Conservation (phyloP, 2,888 invertebrate genomes). For the Chrysolina haemoptera region DNA sequence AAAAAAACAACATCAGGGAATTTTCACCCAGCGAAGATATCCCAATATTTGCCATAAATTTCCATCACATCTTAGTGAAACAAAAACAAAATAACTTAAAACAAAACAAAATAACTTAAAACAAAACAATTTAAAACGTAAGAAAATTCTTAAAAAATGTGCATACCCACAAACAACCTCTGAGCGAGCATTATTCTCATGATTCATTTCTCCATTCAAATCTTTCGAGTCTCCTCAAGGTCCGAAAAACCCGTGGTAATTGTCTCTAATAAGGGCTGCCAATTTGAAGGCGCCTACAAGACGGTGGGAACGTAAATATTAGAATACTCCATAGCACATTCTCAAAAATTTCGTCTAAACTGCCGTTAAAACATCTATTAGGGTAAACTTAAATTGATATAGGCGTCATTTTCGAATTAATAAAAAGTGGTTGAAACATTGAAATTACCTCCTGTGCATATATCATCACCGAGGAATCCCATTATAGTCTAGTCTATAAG, state of each 20-base stretch:
- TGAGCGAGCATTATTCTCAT: not conserved
- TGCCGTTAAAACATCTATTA: conserved; percentile 27
- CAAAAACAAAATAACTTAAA: too few relatives aligned
- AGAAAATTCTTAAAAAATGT: too few relatives aligned
- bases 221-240: not conserved
- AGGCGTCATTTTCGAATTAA: conserved; percentile 46
- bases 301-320: conserved; percentile 59
- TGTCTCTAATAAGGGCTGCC: conserved; percentile 53
- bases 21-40: too few relatives aligned
- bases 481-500: too few relatives aligned
- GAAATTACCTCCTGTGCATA: conserved; percentile 19
- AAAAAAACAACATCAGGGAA: too few relatives aligned
- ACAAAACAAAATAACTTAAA: too few relatives aligned
- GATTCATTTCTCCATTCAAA: not conserved
- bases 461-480: conserved; percentile 19
- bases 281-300: conserved; percentile 63
- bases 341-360: conserved; percentile 18
- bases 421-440: conserved; percentile 35
- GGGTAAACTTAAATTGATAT: conserved; percentile 43
- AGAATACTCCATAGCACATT: conserved; percentile 29
- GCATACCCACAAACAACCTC: too few relatives aligned
- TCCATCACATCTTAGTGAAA: too few relatives aligned
- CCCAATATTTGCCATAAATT: too few relatives aligned
- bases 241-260: conserved; percentile 27
- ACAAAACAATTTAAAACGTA: too few relatives aligned